These are phyloP conservation scores for Macaria notata DNA, from an alignment of 2,888 invertebrate species.

Conservation along the genomic window DNA sequence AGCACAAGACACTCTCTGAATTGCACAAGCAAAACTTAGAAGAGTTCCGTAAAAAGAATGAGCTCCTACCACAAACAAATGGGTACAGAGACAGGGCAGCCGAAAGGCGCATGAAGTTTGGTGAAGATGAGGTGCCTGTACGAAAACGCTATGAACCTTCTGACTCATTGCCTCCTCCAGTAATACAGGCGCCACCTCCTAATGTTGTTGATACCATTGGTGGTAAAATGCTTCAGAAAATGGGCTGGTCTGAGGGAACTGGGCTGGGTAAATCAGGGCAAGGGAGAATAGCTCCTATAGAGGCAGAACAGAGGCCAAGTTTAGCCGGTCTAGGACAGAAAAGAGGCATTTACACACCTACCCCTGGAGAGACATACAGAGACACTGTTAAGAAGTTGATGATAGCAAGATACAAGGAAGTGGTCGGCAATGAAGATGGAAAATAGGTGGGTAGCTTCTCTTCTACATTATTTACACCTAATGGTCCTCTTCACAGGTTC, in stretches of 20 bases:
- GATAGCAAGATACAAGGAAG: slow-evolving; percentile 93
- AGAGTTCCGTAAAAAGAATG: slow-evolving; percentile 71
- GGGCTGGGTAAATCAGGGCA: slow-evolving; percentile 97
- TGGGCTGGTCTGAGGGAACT: slow-evolving; percentile 99
- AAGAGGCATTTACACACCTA: slow-evolving; percentile 88
- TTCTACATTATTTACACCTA: slow-evolving; percentile 36
- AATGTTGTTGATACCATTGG: slow-evolving; percentile 95
- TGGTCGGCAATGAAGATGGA: slow-evolving; percentile 84
- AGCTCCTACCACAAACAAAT: slow-evolving; percentile 58
- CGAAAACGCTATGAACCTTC: slow-evolving; percentile 70
- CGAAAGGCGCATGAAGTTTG: slow-evolving; percentile 96
- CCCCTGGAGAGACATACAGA: slow-evolving; percentile 93
- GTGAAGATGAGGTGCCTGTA: slow-evolving; percentile 88
- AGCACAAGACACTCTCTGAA: slow-evolving; percentile 96
- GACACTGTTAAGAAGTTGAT: slow-evolving; percentile 95
- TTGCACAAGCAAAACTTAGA: slow-evolving; percentile 95
- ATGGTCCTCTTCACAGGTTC: slow-evolving; percentile 48
- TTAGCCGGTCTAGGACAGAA: slow-evolving; percentile 95
- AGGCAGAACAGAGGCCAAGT: slow-evolving; percentile 86
- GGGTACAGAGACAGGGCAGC: slow-evolving; percentile 97
- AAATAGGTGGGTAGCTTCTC: slow-evolving; percentile 65
- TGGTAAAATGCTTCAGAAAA: slow-evolving; percentile 96
- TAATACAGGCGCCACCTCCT: slow-evolving; percentile 82
- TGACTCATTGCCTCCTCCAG: slow-evolving; percentile 58
- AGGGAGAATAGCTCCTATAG: slow-evolving; percentile 95